phyloP scores from a whole-genome alignment of 2,797 vertebrate species.

The Cyclopterus lumpus region DNA sequence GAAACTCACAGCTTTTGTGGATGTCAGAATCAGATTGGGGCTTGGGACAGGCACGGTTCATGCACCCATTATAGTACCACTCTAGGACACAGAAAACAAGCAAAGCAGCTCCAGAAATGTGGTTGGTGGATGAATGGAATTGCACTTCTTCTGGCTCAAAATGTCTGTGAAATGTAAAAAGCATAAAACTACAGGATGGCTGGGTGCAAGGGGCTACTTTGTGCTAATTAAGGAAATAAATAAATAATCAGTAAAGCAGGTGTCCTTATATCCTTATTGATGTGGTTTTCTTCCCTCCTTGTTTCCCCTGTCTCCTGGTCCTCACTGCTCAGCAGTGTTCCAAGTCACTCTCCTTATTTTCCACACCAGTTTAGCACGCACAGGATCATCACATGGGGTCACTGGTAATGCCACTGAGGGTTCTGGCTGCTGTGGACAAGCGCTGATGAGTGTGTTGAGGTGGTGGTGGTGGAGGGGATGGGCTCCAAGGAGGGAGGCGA shows the following conservation, averaged over 20 bases:
- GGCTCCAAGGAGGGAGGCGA: conserved; percentile 32
- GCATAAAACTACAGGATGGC: conserved; percentile 57
- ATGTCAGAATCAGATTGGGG: conserved; percentile 80
- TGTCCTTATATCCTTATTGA: conserved; percentile 59
- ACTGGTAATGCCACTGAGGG: conserved; percentile 65
- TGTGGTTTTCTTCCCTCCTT: conserved; percentile 45
- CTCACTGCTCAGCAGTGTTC: conserved; percentile 80
- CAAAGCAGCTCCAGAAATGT: conserved; percentile 83
- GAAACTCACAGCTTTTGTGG: conserved; percentile 88
- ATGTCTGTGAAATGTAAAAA: conserved; percentile 68
- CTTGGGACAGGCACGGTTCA: conserved; percentile 76
- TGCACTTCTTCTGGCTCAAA: conserved; percentile 83
- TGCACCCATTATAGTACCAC: conserved; percentile 89
- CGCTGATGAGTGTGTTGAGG: conserved; percentile 48
- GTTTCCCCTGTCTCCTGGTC: conserved; percentile 53
- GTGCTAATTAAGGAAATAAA: conserved; percentile 70
- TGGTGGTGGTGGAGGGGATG: conserved; percentile 27
- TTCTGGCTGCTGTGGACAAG: conserved; percentile 61
- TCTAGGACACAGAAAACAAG: conserved; percentile 83
- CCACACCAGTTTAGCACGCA: conserved; percentile 55
- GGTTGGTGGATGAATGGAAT: conserved; percentile 76
- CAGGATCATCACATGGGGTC: conserved; percentile 61
- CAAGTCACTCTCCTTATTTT: conserved; percentile 64
- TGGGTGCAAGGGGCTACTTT: conserved; percentile 27
- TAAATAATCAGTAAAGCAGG: conserved; percentile 77